phyloP scores from a whole-genome alignment of 2,113 vertebrate species.

The Mola mola region DNA sequence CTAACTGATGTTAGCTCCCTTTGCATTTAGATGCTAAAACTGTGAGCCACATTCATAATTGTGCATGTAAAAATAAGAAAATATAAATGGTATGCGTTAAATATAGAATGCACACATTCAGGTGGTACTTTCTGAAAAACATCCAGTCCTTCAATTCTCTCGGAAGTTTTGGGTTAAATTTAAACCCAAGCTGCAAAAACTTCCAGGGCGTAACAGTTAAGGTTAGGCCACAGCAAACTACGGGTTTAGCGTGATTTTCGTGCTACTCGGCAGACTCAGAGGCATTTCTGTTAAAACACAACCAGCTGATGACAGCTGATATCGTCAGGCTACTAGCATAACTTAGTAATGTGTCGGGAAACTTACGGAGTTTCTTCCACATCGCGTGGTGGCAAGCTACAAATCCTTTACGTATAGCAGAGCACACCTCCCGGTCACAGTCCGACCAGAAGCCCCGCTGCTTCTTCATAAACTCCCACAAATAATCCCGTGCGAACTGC shows the following conservation, averaged over 20 bases:
- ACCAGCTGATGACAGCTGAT: not conserved
- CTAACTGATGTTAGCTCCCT: no score
- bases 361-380: conserved; percentile 98
- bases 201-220: no score
- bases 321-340: not conserved
- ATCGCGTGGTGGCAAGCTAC: conserved; percentile 95
- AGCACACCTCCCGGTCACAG: conserved; percentile 90
- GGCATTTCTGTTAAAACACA: no score
- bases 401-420: conserved; percentile 93
- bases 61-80: no score
- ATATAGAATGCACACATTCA: no score
- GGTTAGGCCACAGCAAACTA: not conserved
- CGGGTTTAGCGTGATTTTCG: not conserved
- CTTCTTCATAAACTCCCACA: conserved; percentile 94
- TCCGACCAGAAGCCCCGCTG: conserved; percentile 92
- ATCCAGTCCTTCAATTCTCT: no score
- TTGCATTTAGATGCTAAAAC: no score
- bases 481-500: conserved; percentile 89
- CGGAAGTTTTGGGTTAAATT: no score
- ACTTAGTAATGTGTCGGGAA: not conserved
- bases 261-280: not conserved
- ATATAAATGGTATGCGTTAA: no score
- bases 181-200: no score
- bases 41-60: no score
- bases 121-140: no score